phyloP scores from a whole-genome alignment of 1,140 invertebrate species.

The Cherax quadricarinatus region DNA sequence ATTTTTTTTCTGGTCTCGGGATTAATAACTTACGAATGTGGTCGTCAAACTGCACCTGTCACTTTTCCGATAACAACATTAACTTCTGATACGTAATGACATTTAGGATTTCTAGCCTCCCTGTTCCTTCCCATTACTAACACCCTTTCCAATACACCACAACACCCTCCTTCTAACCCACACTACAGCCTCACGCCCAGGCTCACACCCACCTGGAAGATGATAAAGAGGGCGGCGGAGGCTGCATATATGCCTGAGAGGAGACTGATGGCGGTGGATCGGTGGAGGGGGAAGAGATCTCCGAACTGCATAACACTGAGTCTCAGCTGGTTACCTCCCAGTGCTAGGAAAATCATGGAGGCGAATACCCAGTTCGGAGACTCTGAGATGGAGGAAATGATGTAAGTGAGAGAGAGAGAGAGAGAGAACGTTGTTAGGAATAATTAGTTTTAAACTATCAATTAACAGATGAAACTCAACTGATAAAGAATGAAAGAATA shows the following conservation, averaged over 20 bases:
- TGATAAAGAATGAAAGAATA: too few relatives aligned
- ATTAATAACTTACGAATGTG: too few relatives aligned
- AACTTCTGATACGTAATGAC: too few relatives aligned
- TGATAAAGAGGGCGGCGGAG: slow-evolving; percentile 30
- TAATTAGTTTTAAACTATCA: background rate
- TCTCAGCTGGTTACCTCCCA: slow-evolving; percentile 69
- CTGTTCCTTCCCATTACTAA: too few relatives aligned
- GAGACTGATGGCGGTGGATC: slow-evolving; percentile 54
- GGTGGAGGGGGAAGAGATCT: slow-evolving; percentile 61
- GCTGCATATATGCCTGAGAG: slow-evolving; percentile 29
- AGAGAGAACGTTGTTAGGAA: background rate
- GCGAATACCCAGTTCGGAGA: slow-evolving; percentile 63
- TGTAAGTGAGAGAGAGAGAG: too few relatives aligned
- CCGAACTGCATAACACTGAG: slow-evolving; percentile 70
- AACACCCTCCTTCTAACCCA: too few relatives aligned
- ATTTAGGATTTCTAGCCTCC: too few relatives aligned
- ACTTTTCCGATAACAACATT: too few relatives aligned
- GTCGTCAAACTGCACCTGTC: too few relatives aligned
- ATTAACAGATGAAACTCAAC: too few relatives aligned
- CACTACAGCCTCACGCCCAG: background rate
- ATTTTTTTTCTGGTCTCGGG: too few relatives aligned
- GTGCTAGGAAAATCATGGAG: slow-evolving; percentile 63
- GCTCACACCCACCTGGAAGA: slow-evolving; percentile 31
- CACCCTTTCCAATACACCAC: too few relatives aligned
- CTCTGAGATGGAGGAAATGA: slow-evolving; percentile 34